phyloP scores from a whole-genome alignment of 2,113 vertebrate species.

The Turnix velox region DNA sequence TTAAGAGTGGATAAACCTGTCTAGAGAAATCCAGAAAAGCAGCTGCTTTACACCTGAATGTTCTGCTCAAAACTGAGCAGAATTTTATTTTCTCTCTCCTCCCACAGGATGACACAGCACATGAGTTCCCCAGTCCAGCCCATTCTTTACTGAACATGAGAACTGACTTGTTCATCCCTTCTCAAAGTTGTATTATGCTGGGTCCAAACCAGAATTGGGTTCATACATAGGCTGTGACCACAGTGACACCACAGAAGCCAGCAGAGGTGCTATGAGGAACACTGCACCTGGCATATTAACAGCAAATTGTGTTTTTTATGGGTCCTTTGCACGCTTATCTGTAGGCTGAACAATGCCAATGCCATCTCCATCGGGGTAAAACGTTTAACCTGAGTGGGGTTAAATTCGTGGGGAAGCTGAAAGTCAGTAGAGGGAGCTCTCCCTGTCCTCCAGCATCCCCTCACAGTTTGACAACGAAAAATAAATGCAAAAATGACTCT shows the following conservation, averaged over 20 bases:
- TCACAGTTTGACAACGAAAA: not conserved
- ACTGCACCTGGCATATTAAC: not conserved
- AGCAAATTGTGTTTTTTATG: not conserved
- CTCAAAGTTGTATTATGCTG: not conserved
- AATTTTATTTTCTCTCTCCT: not conserved
- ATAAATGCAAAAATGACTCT: not conserved
- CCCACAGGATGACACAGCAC: not conserved
- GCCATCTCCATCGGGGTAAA: not conserved
- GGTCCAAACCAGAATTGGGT: not conserved
- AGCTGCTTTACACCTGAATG: not conserved
- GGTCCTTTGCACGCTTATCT: not conserved
- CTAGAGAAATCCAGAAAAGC: not conserved
- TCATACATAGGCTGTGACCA: not conserved
- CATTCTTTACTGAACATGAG: not conserved
- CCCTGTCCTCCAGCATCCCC: not conserved
- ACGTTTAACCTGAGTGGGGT: not conserved
- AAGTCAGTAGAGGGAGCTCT: slow-evolving; percentile 41
- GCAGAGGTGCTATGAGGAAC: not conserved
- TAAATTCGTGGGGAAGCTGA: not conserved
- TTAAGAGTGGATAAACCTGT: not conserved
- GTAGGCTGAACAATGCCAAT: not conserved
- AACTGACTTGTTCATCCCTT: fast-evolving
- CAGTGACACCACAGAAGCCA: not conserved
- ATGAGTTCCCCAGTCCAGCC: not conserved
- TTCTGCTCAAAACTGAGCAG: not conserved